Evolutionary conservation across 2,888 invertebrate species (phyloP), one percentile per base, ranked within the genome.

Genomic region (Eupithecia tripunctaria): DNA sequence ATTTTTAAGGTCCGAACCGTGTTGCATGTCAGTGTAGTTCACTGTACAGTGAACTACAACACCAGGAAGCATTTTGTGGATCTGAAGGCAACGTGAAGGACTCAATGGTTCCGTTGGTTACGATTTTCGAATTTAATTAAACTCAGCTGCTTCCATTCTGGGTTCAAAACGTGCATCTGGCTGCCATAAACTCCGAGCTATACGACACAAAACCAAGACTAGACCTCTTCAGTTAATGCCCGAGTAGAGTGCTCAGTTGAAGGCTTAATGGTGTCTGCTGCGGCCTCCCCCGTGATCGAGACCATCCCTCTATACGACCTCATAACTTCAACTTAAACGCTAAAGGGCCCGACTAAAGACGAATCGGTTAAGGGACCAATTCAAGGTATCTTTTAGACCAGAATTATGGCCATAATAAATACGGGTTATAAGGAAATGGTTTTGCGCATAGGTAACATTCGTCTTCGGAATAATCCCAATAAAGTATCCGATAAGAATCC

Each of bases 261-360:
- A 75, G 82, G 76, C 76, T 82, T 82, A 81, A 47, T 8, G 43
- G 77, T 76, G 78, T 73, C 78, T 72, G 74, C 76, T 75, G 72
- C 64, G 74, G 8, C 43, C 43, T 43, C 5, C 43, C 18, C 43
- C 4, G 38, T 72, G 71, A 74, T 74, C 69, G 72, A 67, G 70
- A 56, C 69, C 74, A 65, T 43, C 62, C 63, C 70, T 41, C 67
- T 70, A 71, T 70, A 68, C 56, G 75, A 75, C 71, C 75, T 72
- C 72, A 74, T 79, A 70, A 78, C 72, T 77, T 74, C 65, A 68
- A 74, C 77, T 76, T 77, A 77, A 77, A 73, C 67, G 76, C 72
- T 73, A 68, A n/a, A 70, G 68, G 76, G 59, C 67, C 69, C 67
- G 43, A 75, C 56, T 69, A 38, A 36, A 71, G 73, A 68, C 59